phyloP scores from a whole-genome alignment of 1,140 invertebrate species.

The Penaeus chinensis region DNA sequence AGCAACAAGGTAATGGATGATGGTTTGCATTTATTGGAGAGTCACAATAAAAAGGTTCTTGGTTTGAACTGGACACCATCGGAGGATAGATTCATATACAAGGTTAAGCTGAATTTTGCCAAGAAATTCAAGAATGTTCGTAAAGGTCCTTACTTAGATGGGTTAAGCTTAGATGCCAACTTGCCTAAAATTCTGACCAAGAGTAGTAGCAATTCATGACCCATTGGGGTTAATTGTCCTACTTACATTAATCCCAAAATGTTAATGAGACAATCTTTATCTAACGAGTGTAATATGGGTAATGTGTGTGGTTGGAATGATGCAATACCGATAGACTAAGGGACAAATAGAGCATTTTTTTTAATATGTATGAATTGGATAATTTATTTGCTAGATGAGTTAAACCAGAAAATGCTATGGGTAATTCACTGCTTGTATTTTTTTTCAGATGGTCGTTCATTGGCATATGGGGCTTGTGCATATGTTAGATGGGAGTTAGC shows the following conservation, averaged over 20 bases:
- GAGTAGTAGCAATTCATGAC: slow-evolving; percentile 9
- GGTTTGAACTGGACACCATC: background rate
- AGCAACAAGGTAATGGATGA: background rate
- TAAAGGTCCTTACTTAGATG: background rate
- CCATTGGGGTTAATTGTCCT: slow-evolving; percentile 11
- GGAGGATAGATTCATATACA: slow-evolving; percentile 1
- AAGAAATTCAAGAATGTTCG: slow-evolving; percentile 3
- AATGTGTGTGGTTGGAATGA: background rate
- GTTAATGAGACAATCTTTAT: slow-evolving; percentile 16
- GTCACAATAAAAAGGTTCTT: background rate
- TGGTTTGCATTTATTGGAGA: background rate
- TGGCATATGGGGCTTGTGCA: slow-evolving; percentile 21
- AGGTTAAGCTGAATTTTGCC: slow-evolving; percentile 26
- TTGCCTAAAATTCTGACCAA: background rate
- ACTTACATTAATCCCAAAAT: slow-evolving; percentile 11
- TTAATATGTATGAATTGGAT: slow-evolving; percentile 28
- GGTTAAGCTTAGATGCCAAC: background rate
- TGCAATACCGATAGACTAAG: background rate
- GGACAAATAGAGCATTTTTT: slow-evolving; percentile 1
- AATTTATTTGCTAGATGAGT: background rate
- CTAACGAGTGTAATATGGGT: background rate
- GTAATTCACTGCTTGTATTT: slow-evolving; percentile 5
- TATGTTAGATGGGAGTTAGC: slow-evolving; percentile 18
- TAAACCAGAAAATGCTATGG: slow-evolving; percentile 4
- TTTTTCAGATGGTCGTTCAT: slow-evolving; percentile 26